Conservation (phyloP, 2,888 invertebrate species). For the Drosophila ustulata region DNA sequence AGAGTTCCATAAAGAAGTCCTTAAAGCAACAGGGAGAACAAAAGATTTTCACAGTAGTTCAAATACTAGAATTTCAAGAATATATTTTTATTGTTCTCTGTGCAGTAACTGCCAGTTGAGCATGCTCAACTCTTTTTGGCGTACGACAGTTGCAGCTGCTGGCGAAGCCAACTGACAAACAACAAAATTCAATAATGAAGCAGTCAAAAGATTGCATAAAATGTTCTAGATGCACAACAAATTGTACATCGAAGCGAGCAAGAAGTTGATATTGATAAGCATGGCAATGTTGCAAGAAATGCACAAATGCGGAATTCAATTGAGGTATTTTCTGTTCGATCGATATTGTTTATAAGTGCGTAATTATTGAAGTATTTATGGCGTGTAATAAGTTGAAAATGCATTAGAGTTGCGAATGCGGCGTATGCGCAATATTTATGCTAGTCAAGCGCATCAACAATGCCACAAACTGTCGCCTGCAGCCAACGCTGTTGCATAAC, state of each 20-base stretch:
- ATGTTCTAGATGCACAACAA: conserved; percentile 43
- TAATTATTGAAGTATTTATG: not conserved
- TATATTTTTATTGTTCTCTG: too few species aligned
- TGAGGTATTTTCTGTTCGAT: not conserved
- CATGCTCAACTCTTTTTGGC: conserved; percentile 2
- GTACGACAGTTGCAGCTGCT: not conserved
- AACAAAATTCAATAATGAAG: conserved; percentile 27
- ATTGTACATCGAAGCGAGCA: conserved; percentile 11
- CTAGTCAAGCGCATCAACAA: conserved; percentile 59
- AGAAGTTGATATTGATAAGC: not conserved
- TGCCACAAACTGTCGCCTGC: conserved; percentile 40
- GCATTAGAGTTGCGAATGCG: conserved; percentile 4
- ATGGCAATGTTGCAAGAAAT: not conserved
- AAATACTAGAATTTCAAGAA: too few species aligned
- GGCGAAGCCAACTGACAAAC: not conserved
- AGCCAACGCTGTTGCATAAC: conserved; percentile 21
- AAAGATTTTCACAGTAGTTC: too few species aligned
- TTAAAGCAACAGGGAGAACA: not conserved
- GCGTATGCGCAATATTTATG: conserved; percentile 47
- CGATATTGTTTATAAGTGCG: not conserved
- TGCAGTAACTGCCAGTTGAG: not conserved
- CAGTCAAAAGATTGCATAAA: conserved; percentile 54
- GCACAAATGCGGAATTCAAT: not conserved
- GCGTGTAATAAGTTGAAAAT: not conserved
- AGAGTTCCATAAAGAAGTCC: not conserved